Percentiles rank a stretch among this genome's conserved stretches.
Evolutionary conservation across 2,113 vertebrate species (phyloP).

Genomic region (Melierax canorus): DNA sequence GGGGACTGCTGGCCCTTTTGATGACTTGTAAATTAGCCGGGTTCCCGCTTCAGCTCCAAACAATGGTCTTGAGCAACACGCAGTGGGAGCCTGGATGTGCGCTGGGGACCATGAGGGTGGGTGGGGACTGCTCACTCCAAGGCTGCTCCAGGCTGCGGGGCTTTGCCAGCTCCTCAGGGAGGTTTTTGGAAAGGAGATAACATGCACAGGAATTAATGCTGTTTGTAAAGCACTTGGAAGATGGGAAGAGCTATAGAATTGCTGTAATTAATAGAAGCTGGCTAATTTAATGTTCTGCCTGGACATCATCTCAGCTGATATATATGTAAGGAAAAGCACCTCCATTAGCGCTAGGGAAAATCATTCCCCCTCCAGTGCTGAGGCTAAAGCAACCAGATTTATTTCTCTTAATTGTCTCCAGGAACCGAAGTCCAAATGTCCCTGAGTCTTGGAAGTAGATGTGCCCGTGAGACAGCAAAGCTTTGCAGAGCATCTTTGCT

Average conservation of each 20-base stretch:
- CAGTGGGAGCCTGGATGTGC: neutral
- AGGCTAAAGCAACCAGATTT: constrained; percentile 24
- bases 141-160: neutral
- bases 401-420: constrained; percentile 41
- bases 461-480: neutral
- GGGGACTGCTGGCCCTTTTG: neutral
- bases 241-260: constrained; percentile 37
- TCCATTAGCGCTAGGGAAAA: neutral
- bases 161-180: neutral
- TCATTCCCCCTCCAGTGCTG: neutral
- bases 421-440: neutral
- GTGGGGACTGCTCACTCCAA: neutral
- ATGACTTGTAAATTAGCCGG: neutral
- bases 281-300: constrained; percentile 36
- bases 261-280: constrained; percentile 51
- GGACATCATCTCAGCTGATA: constrained; percentile 30
- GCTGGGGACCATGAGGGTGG: neutral
- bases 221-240: constrained; percentile 40
- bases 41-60: neutral
- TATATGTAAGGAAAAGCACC: constrained; percentile 37
- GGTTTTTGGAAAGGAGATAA: constrained; percentile 16
- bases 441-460: neutral
- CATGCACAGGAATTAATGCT: neutral
- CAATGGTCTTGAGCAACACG: neutral
- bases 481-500: neutral